Evolutionary conservation across 2,113 vertebrate species (phyloP), one percentile per base, ranked within the genome.

Genomic region (Tonatia bakeri): DNA sequence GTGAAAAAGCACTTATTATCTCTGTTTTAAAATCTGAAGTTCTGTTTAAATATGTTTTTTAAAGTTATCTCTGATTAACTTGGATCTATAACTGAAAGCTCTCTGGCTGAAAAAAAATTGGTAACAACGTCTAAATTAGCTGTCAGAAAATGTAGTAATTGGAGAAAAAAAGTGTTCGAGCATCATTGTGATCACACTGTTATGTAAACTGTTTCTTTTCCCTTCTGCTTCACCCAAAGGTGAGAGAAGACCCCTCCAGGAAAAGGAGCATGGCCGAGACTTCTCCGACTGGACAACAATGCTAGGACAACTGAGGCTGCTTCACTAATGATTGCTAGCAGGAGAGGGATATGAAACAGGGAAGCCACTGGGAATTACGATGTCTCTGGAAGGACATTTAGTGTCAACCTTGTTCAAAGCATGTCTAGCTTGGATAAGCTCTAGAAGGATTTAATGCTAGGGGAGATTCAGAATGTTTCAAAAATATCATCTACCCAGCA

Each of bases 71-170:
- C 92, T 65, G 54, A 89, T 89, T 93, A 95, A 91, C 59, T 92
- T 87, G 77, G 38, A 85, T 95, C 65, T 95, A 12, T 95, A 90
- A 90, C 52, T 61, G 65, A 95, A 96, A 94, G 50, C 80, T 96
- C 88, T 64, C 67, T 81, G 52, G 59, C 70, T 87, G 59, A 5
- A 38, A 75, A 38, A 76, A 61, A 75, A 50, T 31, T 15, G 59
- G 67, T 88, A 97, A 85, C 80, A 64, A 94, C 31, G 90, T 96
- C 59, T 85, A 79, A 96, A 95, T 76, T 85, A 95, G 90, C 94
- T 97, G 94, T 97, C 91, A 94, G 82, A 79, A 96, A 97, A 91
- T 92, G 96, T 93, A 86, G 89, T 95, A 92, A 97, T 86, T 95
- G 93, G 90, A 79, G 54, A 33, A 87, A 96, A 96, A 93, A 96